A percentile compares a stretch with the other conserved stretches of the same genome.
Conservation (phyloP, 1,140 invertebrate genomes). For the Trachymyrmex cornetzi region DNA sequence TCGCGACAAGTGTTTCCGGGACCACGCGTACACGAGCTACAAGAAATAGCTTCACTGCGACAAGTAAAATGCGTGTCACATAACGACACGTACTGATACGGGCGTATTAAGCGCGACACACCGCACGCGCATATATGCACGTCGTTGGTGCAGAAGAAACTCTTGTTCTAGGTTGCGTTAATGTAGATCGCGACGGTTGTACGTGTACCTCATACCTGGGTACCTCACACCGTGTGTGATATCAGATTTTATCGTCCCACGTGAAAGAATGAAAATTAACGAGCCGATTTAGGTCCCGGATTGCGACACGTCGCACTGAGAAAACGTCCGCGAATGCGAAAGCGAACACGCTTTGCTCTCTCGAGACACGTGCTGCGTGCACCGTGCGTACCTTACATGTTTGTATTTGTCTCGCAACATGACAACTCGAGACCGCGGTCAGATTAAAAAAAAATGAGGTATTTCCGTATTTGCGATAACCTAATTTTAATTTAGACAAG, state of each 20-base stretch:
- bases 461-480: not conserved
- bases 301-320: conserved; percentile 45
- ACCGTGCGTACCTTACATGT: not conserved
- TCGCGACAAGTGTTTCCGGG: not conserved
- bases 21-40: conserved; percentile 21
- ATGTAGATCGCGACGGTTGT: conserved; percentile 66
- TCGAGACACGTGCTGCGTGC: conserved; percentile 20
- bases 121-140: conserved; percentile 7
- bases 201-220: conserved; percentile 56
- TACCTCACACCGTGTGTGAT: not conserved
- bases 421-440: not conserved
- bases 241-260: conserved; percentile 73
- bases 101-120: conserved; percentile 47
- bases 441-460: conserved; percentile 1
- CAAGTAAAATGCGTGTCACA: conserved; percentile 44
- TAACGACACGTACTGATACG: conserved; percentile 65
- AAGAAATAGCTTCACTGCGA: not conserved
- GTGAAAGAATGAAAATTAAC: conserved; percentile 81
- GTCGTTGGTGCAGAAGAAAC: conserved; percentile 59
- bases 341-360: not conserved
- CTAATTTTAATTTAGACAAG: not conserved
- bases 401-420: not conserved
- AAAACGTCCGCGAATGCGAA: conserved; percentile 44
- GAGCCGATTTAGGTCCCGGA: conserved; percentile 74
- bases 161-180: conserved; percentile 64